Conservation (phyloP, 1,140 invertebrate genomes). For the Lasioglossum baleicum region DNA sequence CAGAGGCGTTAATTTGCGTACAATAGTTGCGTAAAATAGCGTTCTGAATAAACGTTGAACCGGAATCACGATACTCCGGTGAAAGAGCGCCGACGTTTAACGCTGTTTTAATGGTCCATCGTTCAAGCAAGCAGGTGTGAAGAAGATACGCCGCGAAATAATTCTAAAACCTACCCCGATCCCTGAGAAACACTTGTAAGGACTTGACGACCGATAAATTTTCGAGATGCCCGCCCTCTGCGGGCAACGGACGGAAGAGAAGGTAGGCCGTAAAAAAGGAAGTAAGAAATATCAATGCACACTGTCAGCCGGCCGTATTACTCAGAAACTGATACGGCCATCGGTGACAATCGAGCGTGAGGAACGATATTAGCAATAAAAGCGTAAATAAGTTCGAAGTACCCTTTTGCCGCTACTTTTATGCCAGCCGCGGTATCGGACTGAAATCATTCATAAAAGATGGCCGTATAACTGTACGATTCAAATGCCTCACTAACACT, state of each 20-base stretch:
- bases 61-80: neutral
- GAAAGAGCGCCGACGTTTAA: neutral
- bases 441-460: constrained; percentile 45
- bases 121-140: constrained; percentile 19
- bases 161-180: constrained; percentile 10
- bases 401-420: constrained; percentile 36
- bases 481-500: neutral
- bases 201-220: constrained; percentile 50
- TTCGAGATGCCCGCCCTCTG: constrained; percentile 21
- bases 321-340: constrained; percentile 33
- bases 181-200: constrained; percentile 34
- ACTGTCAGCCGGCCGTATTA: neutral
- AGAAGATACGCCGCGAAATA: constrained; percentile 16
- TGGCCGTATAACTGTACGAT: constrained; percentile 1
- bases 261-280: constrained; percentile 44
- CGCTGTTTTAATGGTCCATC: neutral
- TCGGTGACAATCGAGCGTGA: constrained; percentile 51
- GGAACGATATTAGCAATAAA: constrained; percentile 60
- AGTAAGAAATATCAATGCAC: constrained; percentile 55
- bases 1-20: too few relatives aligned
- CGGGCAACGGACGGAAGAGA: constrained; percentile 24
- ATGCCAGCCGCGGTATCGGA: constrained; percentile 28
- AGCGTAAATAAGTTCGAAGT: constrained; percentile 50
- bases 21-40: too few relatives aligned
- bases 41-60: neutral